Evolutionary conservation across 1,140 invertebrate genomes (phyloP).

Genomic region (Sarcophaga bullata): DNA sequence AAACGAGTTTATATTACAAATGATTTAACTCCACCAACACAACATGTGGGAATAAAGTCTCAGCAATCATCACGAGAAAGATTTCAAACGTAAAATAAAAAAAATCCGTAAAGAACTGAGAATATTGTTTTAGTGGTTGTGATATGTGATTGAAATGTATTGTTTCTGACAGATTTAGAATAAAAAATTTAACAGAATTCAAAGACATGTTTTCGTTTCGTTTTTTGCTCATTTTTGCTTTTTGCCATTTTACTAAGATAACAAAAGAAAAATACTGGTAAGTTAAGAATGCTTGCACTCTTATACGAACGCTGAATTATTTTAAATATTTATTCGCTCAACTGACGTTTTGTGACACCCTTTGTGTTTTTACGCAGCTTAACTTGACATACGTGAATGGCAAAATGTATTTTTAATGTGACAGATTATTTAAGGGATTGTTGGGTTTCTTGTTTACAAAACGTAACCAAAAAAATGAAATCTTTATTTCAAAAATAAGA

Average conservation of each 20-base stretch:
- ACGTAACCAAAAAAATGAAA: too few relatives aligned
- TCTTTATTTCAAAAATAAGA: too few relatives aligned
- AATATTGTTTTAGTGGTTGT: conserved; percentile 33
- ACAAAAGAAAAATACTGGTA: not conserved
- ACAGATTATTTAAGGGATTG: conserved; percentile 36
- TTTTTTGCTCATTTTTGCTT: not conserved
- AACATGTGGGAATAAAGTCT: too few relatives aligned
- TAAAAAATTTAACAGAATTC: not conserved
- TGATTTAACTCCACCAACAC: too few relatives aligned
- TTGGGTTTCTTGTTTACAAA: not conserved
- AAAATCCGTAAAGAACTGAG: not conserved
- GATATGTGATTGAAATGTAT: conserved; percentile 40
- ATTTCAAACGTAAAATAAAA: conserved; percentile 31
- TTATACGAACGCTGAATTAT: conserved; percentile 6
- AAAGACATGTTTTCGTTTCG: not conserved
- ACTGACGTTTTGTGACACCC: conserved; percentile 29
- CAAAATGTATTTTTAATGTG: conserved; percentile 35
- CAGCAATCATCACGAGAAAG: not conserved
- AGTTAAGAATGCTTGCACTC: not conserved
- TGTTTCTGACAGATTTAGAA: conserved; percentile 29
- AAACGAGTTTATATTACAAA: too few relatives aligned
- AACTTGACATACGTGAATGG: conserved; percentile 30
- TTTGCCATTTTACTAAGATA: not conserved
- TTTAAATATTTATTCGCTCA: conserved; percentile 33
- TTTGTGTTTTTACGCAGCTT: conserved; percentile 30